Evolutionary conservation across 2,797 vertebrate species (phyloP).

Genomic region (Sternotherus odoratus): DNA sequence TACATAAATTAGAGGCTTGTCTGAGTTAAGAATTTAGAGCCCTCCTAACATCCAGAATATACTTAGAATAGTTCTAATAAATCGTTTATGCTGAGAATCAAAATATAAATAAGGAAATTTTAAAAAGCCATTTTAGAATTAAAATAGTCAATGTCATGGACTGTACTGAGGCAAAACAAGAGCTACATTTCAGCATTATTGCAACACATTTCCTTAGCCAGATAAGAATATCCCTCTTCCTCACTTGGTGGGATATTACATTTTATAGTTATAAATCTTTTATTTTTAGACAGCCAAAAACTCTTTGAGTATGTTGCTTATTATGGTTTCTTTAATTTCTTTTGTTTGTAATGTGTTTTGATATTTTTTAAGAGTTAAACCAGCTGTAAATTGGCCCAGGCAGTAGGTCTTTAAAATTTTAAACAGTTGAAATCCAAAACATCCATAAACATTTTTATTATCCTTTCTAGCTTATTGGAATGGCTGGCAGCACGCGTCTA

Average conservation of each 20-base stretch:
- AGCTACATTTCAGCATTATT: slow-evolving; percentile 58
- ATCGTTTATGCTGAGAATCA: slow-evolving; percentile 14
- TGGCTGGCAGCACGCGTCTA: slow-evolving; percentile 3
- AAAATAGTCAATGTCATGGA: slow-evolving; percentile 33
- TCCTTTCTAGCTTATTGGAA: slow-evolving; percentile 48
- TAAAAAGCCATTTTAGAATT: slow-evolving; percentile 18
- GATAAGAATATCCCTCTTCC: slow-evolving; percentile 45
- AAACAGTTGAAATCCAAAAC: slow-evolving; percentile 9
- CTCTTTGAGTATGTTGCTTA: slow-evolving; percentile 45
- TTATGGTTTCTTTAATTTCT: slow-evolving; percentile 64
- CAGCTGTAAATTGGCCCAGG: slow-evolving; percentile 40
- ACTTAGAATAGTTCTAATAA: slow-evolving; percentile 22
- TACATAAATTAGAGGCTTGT: neutral
- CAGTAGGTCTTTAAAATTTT: slow-evolving; percentile 36
- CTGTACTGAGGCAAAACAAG: slow-evolving; percentile 10
- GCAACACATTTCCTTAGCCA: neutral
- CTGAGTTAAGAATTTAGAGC: neutral
- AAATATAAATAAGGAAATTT: slow-evolving; percentile 61
- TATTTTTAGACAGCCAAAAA: slow-evolving; percentile 58
- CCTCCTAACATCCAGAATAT: neutral
- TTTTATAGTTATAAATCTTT: slow-evolving; percentile 47
- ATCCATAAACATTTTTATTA: slow-evolving; percentile 67
- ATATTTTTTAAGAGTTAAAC: neutral
- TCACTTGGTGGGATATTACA: slow-evolving; percentile 52
- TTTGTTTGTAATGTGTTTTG: slow-evolving; percentile 24